Evolutionary conservation across 2,888 invertebrate genomes (phyloP), one percentile per base, ranked within the genome.

Genomic region (Cacoxenus indagator): DNA sequence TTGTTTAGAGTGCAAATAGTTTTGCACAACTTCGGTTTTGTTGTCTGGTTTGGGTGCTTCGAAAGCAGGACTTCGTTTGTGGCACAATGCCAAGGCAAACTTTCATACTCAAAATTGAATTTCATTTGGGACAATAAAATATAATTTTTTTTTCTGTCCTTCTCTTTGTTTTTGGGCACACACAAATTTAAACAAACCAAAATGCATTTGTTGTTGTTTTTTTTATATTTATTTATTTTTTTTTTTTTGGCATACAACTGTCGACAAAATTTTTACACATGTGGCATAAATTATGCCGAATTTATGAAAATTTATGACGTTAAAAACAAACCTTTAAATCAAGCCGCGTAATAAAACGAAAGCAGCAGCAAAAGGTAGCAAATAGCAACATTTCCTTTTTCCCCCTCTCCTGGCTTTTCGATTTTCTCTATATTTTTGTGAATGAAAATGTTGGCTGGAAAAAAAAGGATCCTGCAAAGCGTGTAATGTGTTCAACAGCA

Each of bases 241-340:
- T 48, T 48, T 48, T 43, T 43, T 43, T 43, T n/a, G 4, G 17
- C n/a, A 48, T 19, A 59, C 17, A 17, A 59, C 29, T 31, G 55
- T 4, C 31, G 8, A 14, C 11, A 31, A 64, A 64, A 64, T 14
- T 29, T 64, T 48, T 29, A 17, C 64, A 65, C 64, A 65, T 65
- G 51, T 65, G 54, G 64, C 68, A 64, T 68, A 68, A 68, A 68
- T 68, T 68, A 68, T 68, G 68, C 57, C 57, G 57, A 68, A 68
- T 68, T 55, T 68, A 46, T 68, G 68, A 46, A 68, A 68, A 68
- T 68, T 68, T 68, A 64, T 46, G 64, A 51, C 51, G 19, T 6
- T 19, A 51, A 51, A 22, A 51, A 19, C 48, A 48, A 48, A 51
- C 51, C 22, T 51, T 51, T 51, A 51, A 22, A 51, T 51, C 51